Base-by-base conservation (phyloP, 2,888 invertebrate species). In the Arctia plantaginis region DNA sequence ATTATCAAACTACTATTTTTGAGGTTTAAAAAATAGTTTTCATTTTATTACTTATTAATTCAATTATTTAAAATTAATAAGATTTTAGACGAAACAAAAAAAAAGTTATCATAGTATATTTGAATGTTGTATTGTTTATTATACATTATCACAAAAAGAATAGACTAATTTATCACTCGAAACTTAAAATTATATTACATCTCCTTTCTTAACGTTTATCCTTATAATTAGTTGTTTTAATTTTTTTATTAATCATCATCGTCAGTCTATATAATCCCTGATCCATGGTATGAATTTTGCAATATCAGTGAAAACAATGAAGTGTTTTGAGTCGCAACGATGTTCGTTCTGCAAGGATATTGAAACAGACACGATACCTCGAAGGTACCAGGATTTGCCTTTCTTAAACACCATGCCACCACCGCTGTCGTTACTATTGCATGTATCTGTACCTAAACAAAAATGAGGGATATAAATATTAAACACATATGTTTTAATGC, bases 301-400 rank as follows among this genome's bases (percentile, higher is more conserved):
- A 10, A 96, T 89, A 77, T 97, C 97, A 0, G 97, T 97, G 85
- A 97, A 97, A 6, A 97, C 95, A 23, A 96, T 96, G 86, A 96
- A 97, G 80, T 97, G 96, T 0, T 93, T 92, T 0, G 96, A 95
- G 83, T 97, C 96, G 80, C 97, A 97, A 23, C 96, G 89, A 81
- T 94, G 92, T 76, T 96, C 95, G 84, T 96, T 96, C 82, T 96
- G 96, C 30, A 95, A 84, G 0, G 96, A 96, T 2, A 96, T 96
- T 0, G 96, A 96, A 0, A 96, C 90, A 0, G 96, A 96, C 1
- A 96, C 96, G 13, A 97, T 86, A 0, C 97, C 97, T 1, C 96
- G 88, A 3, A 96, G 90, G 84, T 93, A 92, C 96, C 96, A 96
- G 3, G 80, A 77, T 35, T 82, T 86, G 3, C 96, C 95, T 18